Evolutionary conservation across 2,797 vertebrate genomes (phyloP).

Genomic region (Staurois parvus): DNA sequence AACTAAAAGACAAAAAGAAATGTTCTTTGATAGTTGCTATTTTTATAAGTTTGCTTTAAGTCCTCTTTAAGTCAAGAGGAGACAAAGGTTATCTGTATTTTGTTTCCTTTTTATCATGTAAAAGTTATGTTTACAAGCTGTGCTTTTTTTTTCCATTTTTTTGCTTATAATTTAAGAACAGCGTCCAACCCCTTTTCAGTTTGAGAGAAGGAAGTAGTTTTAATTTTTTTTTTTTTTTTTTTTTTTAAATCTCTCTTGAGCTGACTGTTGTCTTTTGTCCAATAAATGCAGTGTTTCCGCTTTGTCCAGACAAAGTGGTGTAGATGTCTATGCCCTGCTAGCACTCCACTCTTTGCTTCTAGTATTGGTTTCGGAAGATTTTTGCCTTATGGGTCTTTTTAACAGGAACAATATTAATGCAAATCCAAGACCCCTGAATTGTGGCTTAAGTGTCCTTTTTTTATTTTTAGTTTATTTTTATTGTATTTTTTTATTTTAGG

Average conservation of each 20-base stretch:
- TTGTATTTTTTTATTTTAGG: slow-evolving; percentile 66
- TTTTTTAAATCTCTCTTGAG: slow-evolving; percentile 63
- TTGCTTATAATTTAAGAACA: slow-evolving; percentile 73
- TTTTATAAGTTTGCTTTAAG: slow-evolving; percentile 78
- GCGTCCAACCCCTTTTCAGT: slow-evolving; percentile 71
- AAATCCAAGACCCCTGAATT: slow-evolving; percentile 75
- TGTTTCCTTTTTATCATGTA: slow-evolving; percentile 69
- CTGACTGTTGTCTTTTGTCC: background rate
- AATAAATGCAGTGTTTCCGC: background rate
- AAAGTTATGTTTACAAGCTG: slow-evolving; percentile 79
- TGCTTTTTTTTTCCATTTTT: slow-evolving; percentile 72
- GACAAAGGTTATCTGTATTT: slow-evolving; percentile 68
- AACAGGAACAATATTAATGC: slow-evolving; percentile 52
- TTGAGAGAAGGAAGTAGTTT: slow-evolving; percentile 71
- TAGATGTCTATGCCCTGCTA: background rate
- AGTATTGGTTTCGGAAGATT: slow-evolving; percentile 71
- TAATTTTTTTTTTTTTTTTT: slow-evolving; percentile 60
- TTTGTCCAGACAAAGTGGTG: background rate
- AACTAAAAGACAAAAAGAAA: slow-evolving; percentile 65
- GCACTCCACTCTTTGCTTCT: slow-evolving; percentile 71
- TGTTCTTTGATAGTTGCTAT: slow-evolving; percentile 81
- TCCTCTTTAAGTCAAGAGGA: slow-evolving; percentile 67
- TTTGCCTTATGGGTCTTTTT: slow-evolving; percentile 49
- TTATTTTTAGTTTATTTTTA: slow-evolving; percentile 57
- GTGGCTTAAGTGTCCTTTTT: slow-evolving; percentile 78